Evolutionary conservation across 2,113 vertebrate genomes (phyloP), one percentile per base, ranked within the genome.

Genomic region (Semicossyphus pulcher): DNA sequence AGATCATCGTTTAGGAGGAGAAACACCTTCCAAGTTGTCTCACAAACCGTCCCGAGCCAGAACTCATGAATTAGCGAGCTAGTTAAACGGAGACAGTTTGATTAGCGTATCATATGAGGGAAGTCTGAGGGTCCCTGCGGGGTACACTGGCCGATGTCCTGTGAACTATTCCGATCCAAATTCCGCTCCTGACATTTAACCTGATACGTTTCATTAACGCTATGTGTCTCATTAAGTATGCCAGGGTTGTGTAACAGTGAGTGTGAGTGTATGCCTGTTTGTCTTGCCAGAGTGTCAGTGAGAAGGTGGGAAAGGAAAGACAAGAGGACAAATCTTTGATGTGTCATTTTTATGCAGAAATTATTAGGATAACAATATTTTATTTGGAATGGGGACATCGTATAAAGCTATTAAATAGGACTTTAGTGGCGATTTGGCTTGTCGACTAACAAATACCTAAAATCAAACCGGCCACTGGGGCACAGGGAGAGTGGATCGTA

Each of bases 171-270:
- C 66, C 18, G 3, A 68, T 71, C 42, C 56, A 52, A 10, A 49
- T 23, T 10, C 54, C 32, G 21, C 61, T 70, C 62, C 51, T 86
- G 84, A 91, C 88, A 87, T 91, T 89, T 91, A 80, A 91, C 80
- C 69, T 72, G 90, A 89, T 88, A 87, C 71, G 72, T 66, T 72
- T 69, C 51, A 39, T 73, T 68, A 54, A 69, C 49, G 23, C 64
- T 39, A 36, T 42, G 77, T 66, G 41, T 26, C 12, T 42, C 7
- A 8, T n/a, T 4, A 1, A 42, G 56, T 32, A 45, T 51, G 42
- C 49, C 64, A 18, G 37, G 21, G 60, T 59, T 63, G 70, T 57
- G 67, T 3, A 31, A 45, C 23, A 59, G 36, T 5, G 37, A 61
- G 52, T 12, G 18, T 52, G 39, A 10, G 28, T 45, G 20, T 44